These are phyloP conservation scores for Lytechinus pictus DNA, from an alignment of 35 echinoderm and acorn worm genomes.

Conservation along the genomic window DNA sequence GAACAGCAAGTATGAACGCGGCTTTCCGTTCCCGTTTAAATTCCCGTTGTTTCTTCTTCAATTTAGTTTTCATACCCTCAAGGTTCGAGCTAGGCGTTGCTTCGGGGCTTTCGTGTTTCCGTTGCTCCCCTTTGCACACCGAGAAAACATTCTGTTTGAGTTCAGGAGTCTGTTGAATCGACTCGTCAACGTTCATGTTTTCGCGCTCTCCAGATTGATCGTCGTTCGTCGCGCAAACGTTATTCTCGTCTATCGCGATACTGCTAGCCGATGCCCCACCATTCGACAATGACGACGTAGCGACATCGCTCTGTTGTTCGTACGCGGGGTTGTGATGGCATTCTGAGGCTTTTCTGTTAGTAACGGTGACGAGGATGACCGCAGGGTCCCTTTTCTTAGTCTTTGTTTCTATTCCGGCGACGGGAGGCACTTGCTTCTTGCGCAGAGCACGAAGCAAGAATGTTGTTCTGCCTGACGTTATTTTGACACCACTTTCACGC, in stretches of 20 bases:
- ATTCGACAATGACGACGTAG: neutral
- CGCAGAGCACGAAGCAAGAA: neutral
- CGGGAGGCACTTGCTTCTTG: neutral
- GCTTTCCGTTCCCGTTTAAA: neutral
- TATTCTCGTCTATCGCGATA: neutral
- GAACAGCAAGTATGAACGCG: neutral
- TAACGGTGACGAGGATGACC: constrained; percentile 22
- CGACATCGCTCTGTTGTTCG: constrained; percentile 21
- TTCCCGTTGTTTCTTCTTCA: constrained; percentile 20
- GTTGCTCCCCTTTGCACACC: neutral
- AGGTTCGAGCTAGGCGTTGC: neutral
- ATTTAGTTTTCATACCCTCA: neutral
- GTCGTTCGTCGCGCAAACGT: neutral
- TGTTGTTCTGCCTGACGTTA: neutral
- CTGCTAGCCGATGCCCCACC: constrained; percentile 16
- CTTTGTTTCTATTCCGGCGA: neutral
- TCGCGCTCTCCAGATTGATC: neutral
- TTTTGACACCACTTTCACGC: neutral
- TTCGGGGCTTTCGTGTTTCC: neutral
- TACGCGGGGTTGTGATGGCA: constrained; percentile 43
- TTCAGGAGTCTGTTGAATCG: neutral
- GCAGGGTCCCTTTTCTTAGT: neutral
- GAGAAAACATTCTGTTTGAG: neutral
- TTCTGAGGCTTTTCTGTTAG: neutral
- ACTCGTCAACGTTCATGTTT: neutral